Evolutionary conservation across 2,113 vertebrate species (phyloP).

Genomic region (Scopus umbretta): DNA sequence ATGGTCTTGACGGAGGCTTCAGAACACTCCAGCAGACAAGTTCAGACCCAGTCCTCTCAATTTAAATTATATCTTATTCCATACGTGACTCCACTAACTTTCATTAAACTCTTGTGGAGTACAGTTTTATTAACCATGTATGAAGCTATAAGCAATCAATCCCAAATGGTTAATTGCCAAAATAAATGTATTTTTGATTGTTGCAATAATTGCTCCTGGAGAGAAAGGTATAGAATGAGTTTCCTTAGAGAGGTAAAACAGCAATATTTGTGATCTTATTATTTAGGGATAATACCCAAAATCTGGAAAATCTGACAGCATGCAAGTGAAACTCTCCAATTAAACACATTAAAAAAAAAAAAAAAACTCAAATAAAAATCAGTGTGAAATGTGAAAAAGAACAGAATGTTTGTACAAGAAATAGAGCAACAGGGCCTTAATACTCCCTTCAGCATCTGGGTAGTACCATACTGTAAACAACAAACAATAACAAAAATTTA

Average conservation of each 20-base stretch:
- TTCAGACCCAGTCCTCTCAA: background rate
- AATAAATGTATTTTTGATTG: background rate
- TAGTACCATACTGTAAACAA: background rate
- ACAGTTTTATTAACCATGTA: background rate
- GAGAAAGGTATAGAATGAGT: background rate
- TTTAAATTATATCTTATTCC: background rate
- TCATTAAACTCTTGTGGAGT: background rate
- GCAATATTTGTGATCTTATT: background rate
- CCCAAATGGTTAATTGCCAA: background rate
- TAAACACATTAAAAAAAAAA: background rate
- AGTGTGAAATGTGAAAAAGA: background rate
- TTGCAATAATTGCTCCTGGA: background rate
- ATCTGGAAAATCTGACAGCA: background rate
- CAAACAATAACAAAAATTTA: background rate
- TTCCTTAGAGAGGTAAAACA: background rate
- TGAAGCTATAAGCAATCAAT: background rate
- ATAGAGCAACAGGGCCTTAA: background rate
- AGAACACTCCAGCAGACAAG: background rate
- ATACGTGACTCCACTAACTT: background rate
- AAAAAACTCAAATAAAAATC: background rate
- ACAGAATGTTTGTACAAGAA: background rate
- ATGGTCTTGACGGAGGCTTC: background rate
- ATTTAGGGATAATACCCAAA: background rate
- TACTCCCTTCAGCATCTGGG: background rate
- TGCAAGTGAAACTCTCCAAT: background rate